Percentiles rank a stretch among this genome's conserved stretches.
Evolutionary conservation across 2,888 invertebrate genomes (phyloP).

Genomic region (Tetheella fluctuosa): DNA sequence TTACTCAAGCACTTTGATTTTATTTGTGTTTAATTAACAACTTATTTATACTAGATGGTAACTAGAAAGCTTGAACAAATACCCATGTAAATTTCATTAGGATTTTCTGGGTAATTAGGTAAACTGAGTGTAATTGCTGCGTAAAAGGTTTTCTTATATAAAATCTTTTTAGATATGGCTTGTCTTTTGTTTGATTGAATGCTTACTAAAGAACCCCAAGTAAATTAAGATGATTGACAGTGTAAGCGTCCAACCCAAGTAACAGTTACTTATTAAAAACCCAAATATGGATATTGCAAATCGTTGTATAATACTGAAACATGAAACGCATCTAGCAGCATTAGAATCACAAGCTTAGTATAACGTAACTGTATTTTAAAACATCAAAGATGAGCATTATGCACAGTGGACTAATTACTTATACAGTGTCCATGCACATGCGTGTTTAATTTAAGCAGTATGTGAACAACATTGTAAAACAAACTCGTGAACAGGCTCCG

Average conservation of each 20-base stretch:
- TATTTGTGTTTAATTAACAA: constrained; percentile 6
- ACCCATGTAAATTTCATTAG: constrained; percentile 1
- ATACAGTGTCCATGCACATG: constrained; percentile 50
- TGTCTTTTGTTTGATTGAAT: no score
- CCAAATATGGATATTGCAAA: not conserved
- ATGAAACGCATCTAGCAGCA: not conserved
- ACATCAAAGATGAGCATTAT: constrained; percentile 12
- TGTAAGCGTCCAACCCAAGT: not conserved
- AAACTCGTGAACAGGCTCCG: constrained; percentile 56
- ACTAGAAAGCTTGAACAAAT: not conserved
- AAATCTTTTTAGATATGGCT: not conserved
- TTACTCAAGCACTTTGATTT: not conserved
- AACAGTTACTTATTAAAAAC: not conserved
- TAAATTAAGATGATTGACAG: no score
- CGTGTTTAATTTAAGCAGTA: constrained; percentile 57
- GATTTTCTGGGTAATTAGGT: not conserved
- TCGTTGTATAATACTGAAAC: not conserved
- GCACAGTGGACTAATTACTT: constrained; percentile 53
- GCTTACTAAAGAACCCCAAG: no score
- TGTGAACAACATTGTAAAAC: constrained; percentile 70
- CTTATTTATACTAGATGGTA: constrained; percentile 4
- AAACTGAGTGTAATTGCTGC: not conserved
- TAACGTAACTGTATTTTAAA: constrained; percentile 6
- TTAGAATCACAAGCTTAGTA: constrained; percentile 6
- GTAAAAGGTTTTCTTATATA: not conserved